Evolutionary conservation across 2,888 invertebrate species (phyloP), one percentile per base, ranked within the genome.

Genomic region (Malthinus seriepunctatus): DNA sequence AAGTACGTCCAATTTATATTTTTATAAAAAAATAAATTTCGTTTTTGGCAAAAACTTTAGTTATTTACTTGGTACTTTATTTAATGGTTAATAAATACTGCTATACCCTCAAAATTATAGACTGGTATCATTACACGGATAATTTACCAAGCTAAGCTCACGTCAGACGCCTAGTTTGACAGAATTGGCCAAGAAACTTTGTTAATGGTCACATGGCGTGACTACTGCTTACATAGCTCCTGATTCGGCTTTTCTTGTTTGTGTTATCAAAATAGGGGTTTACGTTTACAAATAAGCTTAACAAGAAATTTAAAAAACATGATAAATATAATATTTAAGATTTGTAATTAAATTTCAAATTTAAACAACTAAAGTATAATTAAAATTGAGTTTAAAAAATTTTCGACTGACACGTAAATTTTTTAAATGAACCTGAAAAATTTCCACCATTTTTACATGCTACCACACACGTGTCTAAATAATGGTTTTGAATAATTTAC

Each of bases 181-280:
- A 33, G 48, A 55, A 54, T 59, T 55, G 51, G 48, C 55, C 51
- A 59, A 58, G 56, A 57, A 62, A 56, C 46, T 63, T 63, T 56
- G 52, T 60, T 59, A 60, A 60, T 60, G 55, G 51, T 38, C 37
- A 42, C 51, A 60, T 60, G 46, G 60, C 60, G 55, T 60, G 60
- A 60, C 59, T 59, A 12, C 45, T 53, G 49, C 59, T 50, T 59
- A 53, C 47, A 51, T 32, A 50, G 59, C 34, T 46, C 42, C 46
- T 49, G 50, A 54, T 60, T 56, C 60, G 60, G 54, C 59, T 54
- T 60, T 60, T 55, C 60, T 56, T 56, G 60, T 59, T 54, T 59
- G 59, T 59, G 54, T 59, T 55, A 55, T 59, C 39, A 54, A 47
- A 55, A 55, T 48, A 38, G 47, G 35, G 34, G n/a, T n/a, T n/a